These are phyloP conservation scores for Blennius ocellaris DNA, from an alignment of 2,113 vertebrate genomes.

Conservation along the genomic window DNA sequence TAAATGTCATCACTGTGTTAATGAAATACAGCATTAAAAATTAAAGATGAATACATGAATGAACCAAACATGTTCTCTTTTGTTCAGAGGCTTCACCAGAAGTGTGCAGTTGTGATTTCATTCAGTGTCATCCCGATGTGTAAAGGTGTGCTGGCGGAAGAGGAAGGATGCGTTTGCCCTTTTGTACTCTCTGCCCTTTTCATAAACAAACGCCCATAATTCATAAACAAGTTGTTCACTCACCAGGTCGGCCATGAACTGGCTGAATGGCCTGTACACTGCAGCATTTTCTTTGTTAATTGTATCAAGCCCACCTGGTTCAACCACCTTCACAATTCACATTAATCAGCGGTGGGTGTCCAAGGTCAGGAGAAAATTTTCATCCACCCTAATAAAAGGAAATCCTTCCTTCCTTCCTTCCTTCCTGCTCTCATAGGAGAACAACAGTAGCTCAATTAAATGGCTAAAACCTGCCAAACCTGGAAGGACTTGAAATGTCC, in stretches of 20 bases:
- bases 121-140: slow-evolving; percentile 1
- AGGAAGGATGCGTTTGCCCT: slow-evolving; percentile 25
- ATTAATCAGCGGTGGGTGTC: background rate
- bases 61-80: background rate
- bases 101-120: slow-evolving; percentile 1
- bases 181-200: slow-evolving; percentile 53
- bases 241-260: background rate
- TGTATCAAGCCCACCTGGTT: background rate
- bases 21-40: too few relatives aligned
- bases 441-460: slow-evolving; percentile 1
- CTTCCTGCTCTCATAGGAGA: background rate
- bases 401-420: too few relatives aligned
- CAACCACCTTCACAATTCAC: background rate
- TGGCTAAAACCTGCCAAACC: background rate
- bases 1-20: too few relatives aligned
- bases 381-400: background rate
- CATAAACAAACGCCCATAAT: slow-evolving; percentile 17
- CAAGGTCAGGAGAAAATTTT: slow-evolving; percentile 10
- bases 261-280: background rate
- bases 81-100: too few relatives aligned
- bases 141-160: slow-evolving; percentile 8
- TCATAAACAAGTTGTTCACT: background rate
- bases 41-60: too few relatives aligned
- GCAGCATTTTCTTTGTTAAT: background rate
- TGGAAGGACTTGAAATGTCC: background rate